Evolutionary conservation across 2,113 vertebrate genomes (phyloP), one percentile per base, ranked within the genome.

Genomic region (Phrynosoma blainvillii): DNA sequence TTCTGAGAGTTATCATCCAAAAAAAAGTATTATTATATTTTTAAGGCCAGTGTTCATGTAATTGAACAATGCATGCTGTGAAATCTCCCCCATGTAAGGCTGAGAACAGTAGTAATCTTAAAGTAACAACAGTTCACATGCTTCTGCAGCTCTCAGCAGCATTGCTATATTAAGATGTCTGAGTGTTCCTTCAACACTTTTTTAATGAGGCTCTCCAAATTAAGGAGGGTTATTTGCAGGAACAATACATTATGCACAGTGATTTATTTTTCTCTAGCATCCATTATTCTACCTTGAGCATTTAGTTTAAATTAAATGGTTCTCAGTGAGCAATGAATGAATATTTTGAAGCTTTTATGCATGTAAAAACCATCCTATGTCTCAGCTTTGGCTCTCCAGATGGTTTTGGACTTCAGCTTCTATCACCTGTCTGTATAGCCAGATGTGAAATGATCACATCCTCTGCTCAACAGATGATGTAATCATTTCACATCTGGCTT

Each of bases 211-310:
- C 5, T 62, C 56, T 79, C 52, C 74, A 88, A 83, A 78, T 87
- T 59, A 82, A 62, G 86, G 81, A 87, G 68, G 40, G 42, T 74
- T 81, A 65, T 70, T 87, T 86, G 62, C 62, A 54, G 84, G 40
- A 86, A 68, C 76, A 68, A 70, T n/a, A 75, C 76, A 65, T 68
- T 79, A 70, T 79, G 75, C 75, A 86, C 25, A 47, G 62, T 27
- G 42, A 68, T 79, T 71, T 54, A 70, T 86, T 86, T 86, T 78
- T 10, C 75, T 78, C 76, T 32, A 78, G 66, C 75, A 65, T 47
- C 40, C 30, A n/a, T 78, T 78, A 79, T 79, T 36, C 30, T 52
- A 54, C 21, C 68, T 79, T 40, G 25, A 23, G 25, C 25, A 65
- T 77, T 84, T 36, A 56, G 68, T 7, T 74, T 54, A 56, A 79